phyloP scores from a whole-genome alignment of 35 echinoderm and acorn worm species.

The Heliocidaris tuberculata region DNA sequence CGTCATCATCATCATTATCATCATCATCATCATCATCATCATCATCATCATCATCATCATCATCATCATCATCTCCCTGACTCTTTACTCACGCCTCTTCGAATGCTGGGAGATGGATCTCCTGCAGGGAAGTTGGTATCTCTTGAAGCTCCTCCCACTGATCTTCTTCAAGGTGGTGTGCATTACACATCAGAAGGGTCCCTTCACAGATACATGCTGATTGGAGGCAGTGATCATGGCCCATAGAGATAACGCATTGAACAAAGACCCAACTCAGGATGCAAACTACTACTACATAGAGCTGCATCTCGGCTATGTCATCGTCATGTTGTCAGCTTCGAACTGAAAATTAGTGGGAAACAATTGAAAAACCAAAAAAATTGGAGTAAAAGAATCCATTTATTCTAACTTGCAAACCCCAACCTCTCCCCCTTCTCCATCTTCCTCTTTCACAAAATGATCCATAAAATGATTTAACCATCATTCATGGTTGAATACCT shows the following conservation, averaged over 20 bases:
- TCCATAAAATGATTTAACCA: no score
- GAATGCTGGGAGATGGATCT: background rate
- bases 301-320: background rate
- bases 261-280: background rate
- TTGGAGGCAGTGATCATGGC: background rate
- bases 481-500: no score
- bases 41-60: background rate
- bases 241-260: background rate
- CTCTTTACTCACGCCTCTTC: background rate
- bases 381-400: background rate
- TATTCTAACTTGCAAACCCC: background rate
- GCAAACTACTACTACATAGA: background rate
- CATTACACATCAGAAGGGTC: background rate
- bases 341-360: background rate
- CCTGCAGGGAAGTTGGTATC: background rate
- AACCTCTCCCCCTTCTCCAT: background rate
- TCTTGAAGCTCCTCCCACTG: background rate
- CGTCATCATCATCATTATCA: no score
- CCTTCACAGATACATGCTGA: background rate
- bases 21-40: background rate
- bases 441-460: background rate
- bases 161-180: background rate
- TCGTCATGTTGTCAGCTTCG: background rate
- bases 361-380: background rate
- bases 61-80: background rate